Evolutionary conservation across 35 echinoderm and acorn worm species (phyloP).

Genomic region (Heliocidaris erythrogramma): DNA sequence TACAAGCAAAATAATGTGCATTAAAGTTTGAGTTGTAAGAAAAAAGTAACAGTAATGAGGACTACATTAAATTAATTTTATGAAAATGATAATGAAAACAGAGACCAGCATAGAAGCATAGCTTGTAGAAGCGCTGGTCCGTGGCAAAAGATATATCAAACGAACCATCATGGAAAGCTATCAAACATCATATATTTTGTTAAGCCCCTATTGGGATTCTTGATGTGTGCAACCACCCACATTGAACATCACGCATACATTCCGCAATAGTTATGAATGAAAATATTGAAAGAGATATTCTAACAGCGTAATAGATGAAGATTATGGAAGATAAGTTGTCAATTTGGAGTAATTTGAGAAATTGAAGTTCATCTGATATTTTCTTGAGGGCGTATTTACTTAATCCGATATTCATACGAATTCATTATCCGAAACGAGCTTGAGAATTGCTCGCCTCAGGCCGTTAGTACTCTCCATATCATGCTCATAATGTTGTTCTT

Average conservation of each 20-base stretch:
- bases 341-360: constrained; percentile 5
- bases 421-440: neutral
- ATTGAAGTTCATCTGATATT: neutral
- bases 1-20: too few species aligned
- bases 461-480: neutral
- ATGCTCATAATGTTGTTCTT: neutral
- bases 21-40: too few species aligned
- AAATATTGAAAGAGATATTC: neutral
- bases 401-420: neutral
- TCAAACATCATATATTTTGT: neutral
- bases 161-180: neutral
- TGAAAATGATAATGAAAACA: too few species aligned
- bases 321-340: neutral
- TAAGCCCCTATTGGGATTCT: neutral
- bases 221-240: neutral
- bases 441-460: neutral
- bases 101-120: too few species aligned
- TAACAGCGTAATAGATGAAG: neutral
- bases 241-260: neutral
- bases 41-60: too few species aligned
- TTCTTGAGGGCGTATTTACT: neutral
- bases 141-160: neutral
- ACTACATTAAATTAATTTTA: too few species aligned
- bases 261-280: neutral
- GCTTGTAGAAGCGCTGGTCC: too few species aligned